These are phyloP conservation scores for Drosophila nannoptera DNA, from an alignment of 1,140 invertebrate species.

Conservation along the genomic window DNA sequence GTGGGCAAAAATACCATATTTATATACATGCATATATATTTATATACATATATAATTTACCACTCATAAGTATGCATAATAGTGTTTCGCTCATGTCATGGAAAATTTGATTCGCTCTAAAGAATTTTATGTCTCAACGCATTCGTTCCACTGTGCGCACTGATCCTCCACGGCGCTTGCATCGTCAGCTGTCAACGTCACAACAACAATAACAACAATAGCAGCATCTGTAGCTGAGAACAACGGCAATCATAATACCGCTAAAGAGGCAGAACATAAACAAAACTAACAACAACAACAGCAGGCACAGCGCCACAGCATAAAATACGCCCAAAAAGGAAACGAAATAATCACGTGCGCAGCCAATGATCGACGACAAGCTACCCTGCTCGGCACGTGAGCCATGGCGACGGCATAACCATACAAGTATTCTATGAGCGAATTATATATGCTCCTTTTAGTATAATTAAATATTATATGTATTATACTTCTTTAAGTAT, in stretches of 20 bases:
- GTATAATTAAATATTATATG: too few species aligned
- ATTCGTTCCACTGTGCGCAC: slow-evolving; percentile 41
- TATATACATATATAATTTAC: too few species aligned
- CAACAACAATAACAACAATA: slow-evolving; percentile 43
- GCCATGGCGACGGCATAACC: too few species aligned
- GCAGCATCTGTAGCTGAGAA: slow-evolving; percentile 27
- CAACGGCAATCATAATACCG: slow-evolving; percentile 72
- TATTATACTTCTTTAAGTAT: too few species aligned
- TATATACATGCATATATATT: neutral
- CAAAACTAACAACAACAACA: slow-evolving; percentile 48
- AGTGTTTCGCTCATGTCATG: too few species aligned
- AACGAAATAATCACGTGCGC: neutral
- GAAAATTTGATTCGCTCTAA: neutral
- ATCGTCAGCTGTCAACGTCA: slow-evolving; percentile 65
- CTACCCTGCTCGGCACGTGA: slow-evolving; percentile 5
- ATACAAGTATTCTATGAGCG: too few species aligned
- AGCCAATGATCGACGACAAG: neutral
- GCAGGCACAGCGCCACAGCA: slow-evolving; percentile 14
- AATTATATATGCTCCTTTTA: too few species aligned
- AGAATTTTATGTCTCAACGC: neutral
- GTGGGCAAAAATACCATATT: slow-evolving; percentile 10
- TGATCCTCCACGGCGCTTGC: slow-evolving; percentile 47
- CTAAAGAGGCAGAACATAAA: slow-evolving; percentile 73
- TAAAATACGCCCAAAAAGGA: slow-evolving; percentile 33
- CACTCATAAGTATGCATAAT: too few species aligned